phyloP scores from a whole-genome alignment of 2,888 invertebrate genomes.

The Mesoligia furuncula region DNA sequence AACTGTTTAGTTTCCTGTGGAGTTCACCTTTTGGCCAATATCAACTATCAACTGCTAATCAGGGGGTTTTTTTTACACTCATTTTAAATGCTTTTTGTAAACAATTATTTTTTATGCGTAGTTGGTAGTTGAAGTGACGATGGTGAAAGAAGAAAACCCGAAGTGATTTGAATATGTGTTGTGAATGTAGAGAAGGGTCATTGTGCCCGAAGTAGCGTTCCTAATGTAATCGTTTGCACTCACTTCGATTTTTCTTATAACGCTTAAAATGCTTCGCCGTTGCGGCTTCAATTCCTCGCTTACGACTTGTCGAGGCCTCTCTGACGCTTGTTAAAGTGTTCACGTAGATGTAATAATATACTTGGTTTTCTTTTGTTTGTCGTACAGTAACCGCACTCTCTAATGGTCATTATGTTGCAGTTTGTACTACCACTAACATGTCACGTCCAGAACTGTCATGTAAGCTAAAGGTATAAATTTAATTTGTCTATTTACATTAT shows the following conservation, averaged over 20 bases:
- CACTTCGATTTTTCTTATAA: conserved; percentile 84
- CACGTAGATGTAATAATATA: conserved; percentile 89
- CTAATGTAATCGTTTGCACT: conserved; percentile 58
- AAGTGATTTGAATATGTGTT: conserved; percentile 71
- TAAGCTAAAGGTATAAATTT: conserved; percentile 90
- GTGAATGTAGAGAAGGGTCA: neutral
- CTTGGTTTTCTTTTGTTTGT: conserved; percentile 90
- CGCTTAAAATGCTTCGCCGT: conserved; percentile 88
- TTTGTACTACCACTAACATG: conserved; percentile 91
- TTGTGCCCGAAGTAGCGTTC: neutral
- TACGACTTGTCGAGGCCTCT: conserved; percentile 87
- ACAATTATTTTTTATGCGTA: conserved; percentile 80
- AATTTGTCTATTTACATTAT: conserved; percentile 89
- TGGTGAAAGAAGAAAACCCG: conserved; percentile 85
- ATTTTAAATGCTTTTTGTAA: conserved; percentile 79
- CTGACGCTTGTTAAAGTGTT: conserved; percentile 88
- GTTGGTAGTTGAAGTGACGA: conserved; percentile 88
- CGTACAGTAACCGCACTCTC: conserved; percentile 90
- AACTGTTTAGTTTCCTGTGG: conserved; percentile 80
- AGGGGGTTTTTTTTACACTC: conserved; percentile 84
- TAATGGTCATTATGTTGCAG: conserved; percentile 91
- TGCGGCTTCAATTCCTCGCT: conserved; percentile 89
- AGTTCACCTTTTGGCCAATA: conserved; percentile 82
- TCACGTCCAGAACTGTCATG: conserved; percentile 91
- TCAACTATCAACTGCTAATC: conserved; percentile 88